Evolutionary conservation across 2,888 invertebrate genomes (phyloP).

Genomic region (Myopa tessellatipennis): DNA sequence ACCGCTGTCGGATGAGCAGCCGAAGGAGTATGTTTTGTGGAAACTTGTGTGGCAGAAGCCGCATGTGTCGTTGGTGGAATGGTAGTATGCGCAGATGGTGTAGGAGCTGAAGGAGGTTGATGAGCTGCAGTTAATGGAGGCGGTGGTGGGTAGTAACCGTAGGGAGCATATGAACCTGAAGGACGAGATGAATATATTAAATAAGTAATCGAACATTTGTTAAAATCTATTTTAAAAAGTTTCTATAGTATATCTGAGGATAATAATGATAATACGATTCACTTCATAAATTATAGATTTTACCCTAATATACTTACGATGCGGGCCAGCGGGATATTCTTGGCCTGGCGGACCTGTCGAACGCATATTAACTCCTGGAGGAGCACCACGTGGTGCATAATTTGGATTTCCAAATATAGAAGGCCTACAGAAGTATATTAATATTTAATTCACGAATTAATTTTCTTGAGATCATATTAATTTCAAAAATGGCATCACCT

Average conservation of each 20-base stretch:
- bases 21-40: constrained; percentile 43
- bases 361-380: constrained; percentile 52
- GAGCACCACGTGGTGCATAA: constrained; percentile 60
- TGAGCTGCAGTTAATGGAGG: constrained; percentile 56
- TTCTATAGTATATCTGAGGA: not conserved
- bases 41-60: not conserved
- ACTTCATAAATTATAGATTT: not conserved
- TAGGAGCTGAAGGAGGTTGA: constrained; percentile 30
- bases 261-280: not conserved
- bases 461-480: not conserved
- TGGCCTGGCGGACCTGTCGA: constrained; percentile 49
- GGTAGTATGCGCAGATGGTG: constrained; percentile 40
- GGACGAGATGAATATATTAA: not conserved
- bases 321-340: constrained; percentile 58
- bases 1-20: constrained; percentile 47
- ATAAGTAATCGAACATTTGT: no score
- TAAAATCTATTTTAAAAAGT: not conserved
- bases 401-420: constrained; percentile 65
- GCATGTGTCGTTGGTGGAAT: constrained; percentile 46
- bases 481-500: constrained; percentile 51
- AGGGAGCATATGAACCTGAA: constrained; percentile 52
- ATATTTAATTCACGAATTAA: not conserved
- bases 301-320: constrained; percentile 55
- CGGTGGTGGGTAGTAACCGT: constrained; percentile 64
- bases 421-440: constrained; percentile 51